A percentile compares a stretch with the other conserved stretches of the same genome.
These are phyloP conservation scores for Hypena proboscidalis DNA, from an alignment of 2,888 invertebrate genomes.

Conservation along the genomic window DNA sequence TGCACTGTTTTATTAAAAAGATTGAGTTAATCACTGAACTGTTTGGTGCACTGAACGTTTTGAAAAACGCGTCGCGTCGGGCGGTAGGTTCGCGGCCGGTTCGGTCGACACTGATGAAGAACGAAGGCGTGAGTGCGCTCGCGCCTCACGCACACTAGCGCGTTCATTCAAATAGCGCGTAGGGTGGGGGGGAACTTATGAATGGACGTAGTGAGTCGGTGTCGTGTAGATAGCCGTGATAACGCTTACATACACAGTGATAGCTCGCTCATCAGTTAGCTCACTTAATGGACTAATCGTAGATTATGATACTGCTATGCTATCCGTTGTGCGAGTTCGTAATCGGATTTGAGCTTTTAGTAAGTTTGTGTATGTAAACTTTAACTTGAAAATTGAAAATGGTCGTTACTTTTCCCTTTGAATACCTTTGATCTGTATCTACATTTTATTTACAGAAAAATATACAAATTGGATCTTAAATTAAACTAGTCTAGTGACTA, in stretches of 20 bases:
- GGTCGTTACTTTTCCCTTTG: too few relatives aligned
- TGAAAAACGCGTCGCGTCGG: slow-evolving; percentile 52
- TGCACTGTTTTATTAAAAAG: slow-evolving; percentile 63
- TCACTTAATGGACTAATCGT: slow-evolving; percentile 45
- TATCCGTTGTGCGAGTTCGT: too few relatives aligned
- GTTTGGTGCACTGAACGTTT: slow-evolving; percentile 59
- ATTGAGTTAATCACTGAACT: slow-evolving; percentile 69
- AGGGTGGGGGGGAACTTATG: slow-evolving; percentile 75
- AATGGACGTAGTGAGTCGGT: slow-evolving; percentile 81
- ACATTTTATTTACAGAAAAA: too few relatives aligned
- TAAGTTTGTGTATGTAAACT: too few relatives aligned
- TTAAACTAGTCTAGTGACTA: too few relatives aligned
- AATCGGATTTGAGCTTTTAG: too few relatives aligned
- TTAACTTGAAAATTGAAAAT: too few relatives aligned
- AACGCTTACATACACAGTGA: slow-evolving; percentile 70
- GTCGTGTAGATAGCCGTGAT: slow-evolving; percentile 78
- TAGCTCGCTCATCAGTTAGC: slow-evolving; percentile 44
- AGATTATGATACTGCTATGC: not conserved
- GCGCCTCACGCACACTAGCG: slow-evolving; percentile 69
- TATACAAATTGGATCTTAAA: too few relatives aligned
- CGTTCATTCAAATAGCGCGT: slow-evolving; percentile 69
- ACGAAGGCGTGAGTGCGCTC: slow-evolving; percentile 63
- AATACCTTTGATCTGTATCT: too few relatives aligned
- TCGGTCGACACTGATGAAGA: slow-evolving; percentile 61
- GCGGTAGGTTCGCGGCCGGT: slow-evolving; percentile 61